phyloP scores from a whole-genome alignment of 1,140 invertebrate species.

The Drosophila pallidifrons region DNA sequence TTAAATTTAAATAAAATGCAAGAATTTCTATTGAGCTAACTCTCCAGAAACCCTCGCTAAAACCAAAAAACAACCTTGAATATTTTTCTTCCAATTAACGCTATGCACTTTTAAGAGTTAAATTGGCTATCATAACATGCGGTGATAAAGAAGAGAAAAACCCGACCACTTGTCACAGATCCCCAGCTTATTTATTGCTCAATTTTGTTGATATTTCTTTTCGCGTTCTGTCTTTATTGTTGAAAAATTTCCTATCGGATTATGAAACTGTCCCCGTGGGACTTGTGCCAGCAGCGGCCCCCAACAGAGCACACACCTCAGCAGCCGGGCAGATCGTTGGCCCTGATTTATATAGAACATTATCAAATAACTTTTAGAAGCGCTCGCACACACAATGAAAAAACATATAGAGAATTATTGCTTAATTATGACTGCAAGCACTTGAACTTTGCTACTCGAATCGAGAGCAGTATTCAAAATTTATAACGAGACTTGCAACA shows the following conservation, averaged over 20 bases:
- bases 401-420: constrained; percentile 36
- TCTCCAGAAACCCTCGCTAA: too few relatives aligned
- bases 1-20: too few relatives aligned
- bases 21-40: too few relatives aligned
- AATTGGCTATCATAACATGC: neutral
- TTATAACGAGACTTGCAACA: constrained; percentile 44
- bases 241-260: constrained; percentile 37
- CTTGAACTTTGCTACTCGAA: constrained; percentile 49
- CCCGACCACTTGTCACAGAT: constrained; percentile 10
- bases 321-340: neutral
- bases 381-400: too few relatives aligned
- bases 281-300: constrained; percentile 36
- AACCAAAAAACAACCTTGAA: neutral
- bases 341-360: constrained; percentile 60
- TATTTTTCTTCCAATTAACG: neutral
- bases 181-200: constrained; percentile 38
- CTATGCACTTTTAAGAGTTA: neutral
- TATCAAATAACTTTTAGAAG: constrained; percentile 40
- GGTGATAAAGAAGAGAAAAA: neutral
- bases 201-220: constrained; percentile 38
- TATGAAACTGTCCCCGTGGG: constrained; percentile 60
- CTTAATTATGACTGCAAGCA: constrained; percentile 47
- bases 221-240: constrained; percentile 19
- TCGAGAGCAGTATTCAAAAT: neutral
- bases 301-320: constrained; percentile 12